Conservation (phyloP, 2,797 vertebrate species). For the Sardinella longiceps region DNA sequence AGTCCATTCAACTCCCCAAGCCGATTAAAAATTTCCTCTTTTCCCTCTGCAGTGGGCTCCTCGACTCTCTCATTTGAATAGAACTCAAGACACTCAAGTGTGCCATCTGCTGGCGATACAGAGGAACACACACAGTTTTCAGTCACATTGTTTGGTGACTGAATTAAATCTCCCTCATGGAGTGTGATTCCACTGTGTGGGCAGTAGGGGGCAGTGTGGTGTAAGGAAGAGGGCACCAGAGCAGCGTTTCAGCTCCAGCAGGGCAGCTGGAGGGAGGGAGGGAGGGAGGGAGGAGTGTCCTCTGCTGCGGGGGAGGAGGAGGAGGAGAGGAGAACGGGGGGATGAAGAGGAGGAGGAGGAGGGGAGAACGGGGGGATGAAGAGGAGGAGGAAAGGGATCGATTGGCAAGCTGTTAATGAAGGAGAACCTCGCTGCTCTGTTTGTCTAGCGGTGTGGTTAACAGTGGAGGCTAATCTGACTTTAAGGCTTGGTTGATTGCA, state of each 20-base stretch:
- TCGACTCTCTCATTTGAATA: neutral
- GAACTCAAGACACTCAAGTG: neutral
- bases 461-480: neutral
- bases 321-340: neutral
- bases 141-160: neutral
- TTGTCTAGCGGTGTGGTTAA: slow-evolving; percentile 5
- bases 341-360: neutral
- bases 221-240: neutral
- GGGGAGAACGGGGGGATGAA: neutral
- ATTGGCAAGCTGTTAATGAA: neutral
- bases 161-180: neutral
- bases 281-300: neutral
- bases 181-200: neutral
- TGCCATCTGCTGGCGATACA: neutral
- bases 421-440: neutral
- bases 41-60: neutral
- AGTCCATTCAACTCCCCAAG: too few species aligned
- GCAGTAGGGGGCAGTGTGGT: neutral
- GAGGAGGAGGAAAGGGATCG: neutral
- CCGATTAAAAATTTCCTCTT: neutral
- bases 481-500: neutral
- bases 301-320: neutral
- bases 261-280: neutral
- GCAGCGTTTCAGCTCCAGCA: neutral
- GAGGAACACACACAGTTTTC: neutral